A percentile compares a stretch with the other conserved stretches of the same genome.
Conservation (phyloP, 2,113 vertebrate genomes). For the Indicator maculatus region DNA sequence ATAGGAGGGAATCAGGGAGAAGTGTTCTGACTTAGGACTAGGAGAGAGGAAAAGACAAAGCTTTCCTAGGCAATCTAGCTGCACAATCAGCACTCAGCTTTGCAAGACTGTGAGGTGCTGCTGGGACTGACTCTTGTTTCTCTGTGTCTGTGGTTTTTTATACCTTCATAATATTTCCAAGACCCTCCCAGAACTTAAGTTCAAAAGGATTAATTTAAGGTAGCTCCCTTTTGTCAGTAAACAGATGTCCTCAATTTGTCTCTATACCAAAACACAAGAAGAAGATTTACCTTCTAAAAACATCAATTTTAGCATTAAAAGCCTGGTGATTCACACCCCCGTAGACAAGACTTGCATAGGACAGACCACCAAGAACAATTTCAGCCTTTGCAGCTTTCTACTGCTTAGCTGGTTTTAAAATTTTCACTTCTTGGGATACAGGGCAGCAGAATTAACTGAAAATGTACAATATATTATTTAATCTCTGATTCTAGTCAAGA, state of each 20-base stretch:
- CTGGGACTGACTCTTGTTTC: neutral
- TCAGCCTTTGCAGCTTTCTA: neutral
- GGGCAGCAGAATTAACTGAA: neutral
- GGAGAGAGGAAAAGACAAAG: neutral
- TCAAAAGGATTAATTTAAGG: neutral
- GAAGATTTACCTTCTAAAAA: neutral
- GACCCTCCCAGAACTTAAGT: neutral
- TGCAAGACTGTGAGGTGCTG: neutral
- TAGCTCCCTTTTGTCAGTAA: neutral
- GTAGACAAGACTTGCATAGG: neutral
- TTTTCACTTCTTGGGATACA: neutral
- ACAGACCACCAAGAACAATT: neutral
- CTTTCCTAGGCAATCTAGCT: neutral
- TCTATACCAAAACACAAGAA: neutral
- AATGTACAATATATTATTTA: neutral
- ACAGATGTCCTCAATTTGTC: neutral
- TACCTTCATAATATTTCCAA: neutral
- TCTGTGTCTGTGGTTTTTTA: neutral
- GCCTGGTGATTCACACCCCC: neutral
- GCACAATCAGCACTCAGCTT: neutral
- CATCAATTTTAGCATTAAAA: neutral
- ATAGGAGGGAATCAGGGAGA: neutral
- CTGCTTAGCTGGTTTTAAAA: neutral
- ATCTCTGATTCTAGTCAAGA: slow-evolving; percentile 23
- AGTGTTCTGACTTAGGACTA: neutral